Base-by-base conservation (phyloP, 2,888 invertebrate genomes). In the Himalopsyche anomala region DNA sequence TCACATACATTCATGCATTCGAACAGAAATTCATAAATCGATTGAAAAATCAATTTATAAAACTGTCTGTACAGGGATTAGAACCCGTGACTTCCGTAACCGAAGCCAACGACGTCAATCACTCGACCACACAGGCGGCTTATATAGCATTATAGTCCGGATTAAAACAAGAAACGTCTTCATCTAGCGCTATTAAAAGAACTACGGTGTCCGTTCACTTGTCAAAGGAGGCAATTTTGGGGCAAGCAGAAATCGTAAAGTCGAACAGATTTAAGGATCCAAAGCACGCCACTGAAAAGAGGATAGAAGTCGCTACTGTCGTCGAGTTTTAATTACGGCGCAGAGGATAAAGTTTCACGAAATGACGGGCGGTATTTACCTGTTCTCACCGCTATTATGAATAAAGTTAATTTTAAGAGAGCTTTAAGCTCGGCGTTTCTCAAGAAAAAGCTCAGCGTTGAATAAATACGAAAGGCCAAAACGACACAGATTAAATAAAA, bases 281-380 rank as follows among this genome's bases (percentile, higher is more conserved):
- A 62, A 62, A 62, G 62, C 62, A 62, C 62, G 28, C 62, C 62
- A 62, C 62, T 62, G 62, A 62, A 62, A 28, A 28, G 19, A 62
- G 19, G 62, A 28, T 28, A 19, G 62, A 62, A n/a, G 62, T 62
- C 62, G 62, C 62, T 62, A 62, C 62, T 80, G 82, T 85, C 85
- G 79, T 55, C 85, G 83, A 86, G 83, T 86, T 86, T 86, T 86
- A 86, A 86, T 86, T 86, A 86, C 81, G 81, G 45, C 28, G 42
- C 51, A 74, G 74, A 83, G 83, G 84, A 84, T 84, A 84, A 84
- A 84, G 74, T 62, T 84, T 84, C 38, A n/a, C 74, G 69, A 84
- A 74, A 84, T 84, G 84, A 84, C 84, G 69, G 40, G 74, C 84
- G 45, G 79, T 84, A 74, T 84, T 84, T 56, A 54, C 85, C 80